These are phyloP conservation scores for Prionace glauca DNA, from an alignment of 2,797 vertebrate genomes.

Conservation along the genomic window DNA sequence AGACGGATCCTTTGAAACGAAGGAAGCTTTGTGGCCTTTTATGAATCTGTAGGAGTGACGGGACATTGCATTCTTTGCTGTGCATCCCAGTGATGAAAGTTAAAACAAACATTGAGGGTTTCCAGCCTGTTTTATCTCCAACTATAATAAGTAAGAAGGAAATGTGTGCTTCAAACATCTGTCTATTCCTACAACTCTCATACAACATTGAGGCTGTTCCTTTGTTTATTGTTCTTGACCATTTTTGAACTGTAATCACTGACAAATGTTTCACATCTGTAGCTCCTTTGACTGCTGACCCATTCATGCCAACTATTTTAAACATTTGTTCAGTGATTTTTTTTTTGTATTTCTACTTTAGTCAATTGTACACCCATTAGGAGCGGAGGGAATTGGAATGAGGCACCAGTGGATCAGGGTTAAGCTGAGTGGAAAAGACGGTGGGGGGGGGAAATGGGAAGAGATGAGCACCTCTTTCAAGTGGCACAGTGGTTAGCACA, in stretches of 20 bases:
- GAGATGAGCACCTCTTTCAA: no score
- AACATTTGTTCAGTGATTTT: conserved; percentile 22
- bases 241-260: conserved; percentile 28
- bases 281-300: neutral
- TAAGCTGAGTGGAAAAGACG: neutral
- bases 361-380: neutral
- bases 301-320: conserved; percentile 12
- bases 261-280: conserved; percentile 25
- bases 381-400: no score
- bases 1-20: neutral
- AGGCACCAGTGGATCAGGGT: neutral
- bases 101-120: neutral
- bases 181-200: neutral
- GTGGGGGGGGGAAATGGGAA: neutral
- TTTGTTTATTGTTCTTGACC: conserved; percentile 27
- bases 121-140: neutral
- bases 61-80: neutral
- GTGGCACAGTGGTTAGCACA: no score
- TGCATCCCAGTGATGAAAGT: neutral
- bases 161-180: neutral
- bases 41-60: neutral
- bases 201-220: neutral
- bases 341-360: neutral
- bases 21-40: neutral
- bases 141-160: neutral